These are phyloP conservation scores for Dermatemys mawii DNA, from an alignment of 2,113 vertebrate species.

Conservation along the genomic window DNA sequence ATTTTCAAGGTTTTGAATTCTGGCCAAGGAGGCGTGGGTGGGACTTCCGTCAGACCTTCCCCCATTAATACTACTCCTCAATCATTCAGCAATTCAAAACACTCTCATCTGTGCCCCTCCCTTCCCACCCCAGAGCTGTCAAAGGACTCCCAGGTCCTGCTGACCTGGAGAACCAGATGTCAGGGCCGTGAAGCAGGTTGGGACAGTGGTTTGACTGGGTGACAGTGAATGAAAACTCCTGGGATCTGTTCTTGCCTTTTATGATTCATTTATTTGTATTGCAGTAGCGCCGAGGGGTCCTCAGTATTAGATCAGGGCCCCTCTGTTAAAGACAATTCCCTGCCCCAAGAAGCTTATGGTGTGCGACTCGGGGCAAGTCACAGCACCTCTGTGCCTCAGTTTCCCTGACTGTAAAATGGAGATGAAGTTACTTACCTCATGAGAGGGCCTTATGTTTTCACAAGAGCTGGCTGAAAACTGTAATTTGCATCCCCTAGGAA, in stretches of 20 bases:
- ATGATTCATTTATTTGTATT: not conserved
- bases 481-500: not conserved
- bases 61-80: too few relatives aligned
- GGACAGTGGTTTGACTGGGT: not conserved
- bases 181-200: not conserved
- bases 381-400: not conserved
- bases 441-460: not conserved
- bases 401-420: not conserved
- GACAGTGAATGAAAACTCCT: not conserved
- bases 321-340: not conserved
- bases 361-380: not conserved
- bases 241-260: not conserved
- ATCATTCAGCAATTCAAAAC: not conserved
- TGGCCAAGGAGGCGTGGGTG: not conserved
- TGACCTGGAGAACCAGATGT: not conserved
- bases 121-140: too few relatives aligned
- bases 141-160: accelerated
- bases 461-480: not conserved
- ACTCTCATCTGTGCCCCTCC: too few relatives aligned
- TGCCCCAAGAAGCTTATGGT: not conserved
- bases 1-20: not conserved
- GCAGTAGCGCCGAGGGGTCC: not conserved
- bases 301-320: not conserved
- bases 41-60: not conserved
- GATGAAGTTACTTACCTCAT: not conserved